Evolutionary conservation across 2,888 invertebrate species (phyloP).

Genomic region (Diogma glabrata): DNA sequence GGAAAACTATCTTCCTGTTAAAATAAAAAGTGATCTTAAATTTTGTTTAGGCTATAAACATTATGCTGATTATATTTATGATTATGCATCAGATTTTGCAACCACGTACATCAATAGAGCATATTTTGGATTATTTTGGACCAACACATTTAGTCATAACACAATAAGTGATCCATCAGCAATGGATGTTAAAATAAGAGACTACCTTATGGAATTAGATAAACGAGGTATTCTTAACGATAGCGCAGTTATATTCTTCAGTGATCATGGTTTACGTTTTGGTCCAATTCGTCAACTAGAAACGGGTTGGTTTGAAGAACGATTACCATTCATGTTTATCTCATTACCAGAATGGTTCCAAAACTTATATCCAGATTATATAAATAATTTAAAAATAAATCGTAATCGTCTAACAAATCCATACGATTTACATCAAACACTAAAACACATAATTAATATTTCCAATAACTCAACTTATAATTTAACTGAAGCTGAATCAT

Average conservation of each 20-base stretch:
- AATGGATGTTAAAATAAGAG: slow-evolving; percentile 49
- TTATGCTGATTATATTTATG: slow-evolving; percentile 55
- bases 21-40: slow-evolving; percentile 39
- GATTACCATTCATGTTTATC: slow-evolving; percentile 60
- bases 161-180: slow-evolving; percentile 52
- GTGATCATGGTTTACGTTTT: slow-evolving; percentile 70
- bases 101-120: slow-evolving; percentile 47
- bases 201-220: slow-evolving; percentile 46
- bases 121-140: slow-evolving; percentile 69
- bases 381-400: slow-evolving; percentile 46
- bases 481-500: slow-evolving; percentile 37
- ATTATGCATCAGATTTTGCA: slow-evolving; percentile 56
- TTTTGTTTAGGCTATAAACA: slow-evolving; percentile 50
- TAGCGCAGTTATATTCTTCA: slow-evolving; percentile 58
- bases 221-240: slow-evolving; percentile 49
- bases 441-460: slow-evolving; percentile 48
- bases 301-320: slow-evolving; percentile 66
- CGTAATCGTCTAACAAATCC: slow-evolving; percentile 57
- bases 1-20: slow-evolving; percentile 43
- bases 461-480: slow-evolving; percentile 33
- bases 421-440: slow-evolving; percentile 61
- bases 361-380: slow-evolving; percentile 41
- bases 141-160: slow-evolving; percentile 65
- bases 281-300: slow-evolving; percentile 56
- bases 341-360: slow-evolving; percentile 53